Evolutionary conservation across 1,140 invertebrate genomes (phyloP).

Genomic region (Calliopsis andreniformis): DNA sequence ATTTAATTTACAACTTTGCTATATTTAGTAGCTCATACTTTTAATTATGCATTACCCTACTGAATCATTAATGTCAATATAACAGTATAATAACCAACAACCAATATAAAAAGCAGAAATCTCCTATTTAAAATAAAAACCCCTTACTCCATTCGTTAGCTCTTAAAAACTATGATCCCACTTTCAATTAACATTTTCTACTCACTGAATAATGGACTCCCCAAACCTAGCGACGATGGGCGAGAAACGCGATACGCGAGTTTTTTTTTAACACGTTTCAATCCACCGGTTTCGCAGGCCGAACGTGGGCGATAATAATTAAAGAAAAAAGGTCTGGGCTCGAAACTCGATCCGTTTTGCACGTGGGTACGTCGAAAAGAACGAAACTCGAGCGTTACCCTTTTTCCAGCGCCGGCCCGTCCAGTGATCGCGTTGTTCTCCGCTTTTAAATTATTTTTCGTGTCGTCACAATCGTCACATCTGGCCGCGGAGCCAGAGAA

Average conservation of each 20-base stretch:
- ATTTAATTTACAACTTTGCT: too few relatives aligned
- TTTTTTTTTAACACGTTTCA: constrained; percentile 19
- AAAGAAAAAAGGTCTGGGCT: constrained; percentile 36
- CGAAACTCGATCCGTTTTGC: constrained; percentile 28
- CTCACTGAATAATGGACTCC: not conserved
- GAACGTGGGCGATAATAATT: constrained; percentile 29
- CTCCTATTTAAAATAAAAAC: too few relatives aligned
- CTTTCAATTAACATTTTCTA: not conserved
- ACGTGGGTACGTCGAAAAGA: constrained; percentile 1
- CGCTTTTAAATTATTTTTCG: constrained; percentile 62
- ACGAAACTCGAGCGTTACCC: constrained; percentile 35
- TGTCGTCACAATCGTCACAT: constrained; percentile 57
- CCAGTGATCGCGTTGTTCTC: constrained; percentile 53
- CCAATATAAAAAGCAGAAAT: too few relatives aligned
- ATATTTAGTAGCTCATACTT: too few relatives aligned
- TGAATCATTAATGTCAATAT: too few relatives aligned
- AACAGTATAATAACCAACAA: too few relatives aligned
- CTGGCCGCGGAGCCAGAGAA: constrained; percentile 31
- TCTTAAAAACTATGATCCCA: too few relatives aligned
- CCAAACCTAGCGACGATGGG: not conserved
- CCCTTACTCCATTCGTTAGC: too few relatives aligned
- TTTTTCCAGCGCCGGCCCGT: constrained; percentile 25
- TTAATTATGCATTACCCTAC: too few relatives aligned
- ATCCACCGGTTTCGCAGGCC: constrained; percentile 30
- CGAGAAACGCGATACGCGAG: constrained; percentile 23